A percentile compares a stretch with the other conserved stretches of the same genome.
phyloP scores from a whole-genome alignment of 2,797 vertebrate genomes.

The Morelia viridis region DNA sequence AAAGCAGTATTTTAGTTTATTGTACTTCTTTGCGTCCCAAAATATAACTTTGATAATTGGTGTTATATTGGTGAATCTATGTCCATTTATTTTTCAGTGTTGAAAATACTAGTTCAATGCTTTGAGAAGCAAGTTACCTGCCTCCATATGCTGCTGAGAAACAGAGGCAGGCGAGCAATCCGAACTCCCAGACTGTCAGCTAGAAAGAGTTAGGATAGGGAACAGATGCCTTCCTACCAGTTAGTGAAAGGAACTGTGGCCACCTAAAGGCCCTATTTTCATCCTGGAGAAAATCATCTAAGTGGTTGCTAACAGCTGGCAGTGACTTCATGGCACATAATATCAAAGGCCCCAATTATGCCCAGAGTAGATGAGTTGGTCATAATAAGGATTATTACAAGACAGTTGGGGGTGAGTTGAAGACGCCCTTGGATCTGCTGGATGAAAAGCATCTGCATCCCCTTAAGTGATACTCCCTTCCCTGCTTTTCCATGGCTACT shows the following conservation, averaged over 20 bases:
- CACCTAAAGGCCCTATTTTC: not conserved
- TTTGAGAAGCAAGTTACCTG: not conserved
- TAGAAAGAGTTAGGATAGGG: not conserved
- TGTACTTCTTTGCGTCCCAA: not conserved
- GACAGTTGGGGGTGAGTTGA: not conserved
- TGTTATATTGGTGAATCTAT: not conserved
- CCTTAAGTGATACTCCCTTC: not conserved
- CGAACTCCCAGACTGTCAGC: not conserved
- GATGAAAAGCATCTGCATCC: not conserved
- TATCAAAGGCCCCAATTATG: not conserved
- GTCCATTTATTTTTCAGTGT: not conserved
- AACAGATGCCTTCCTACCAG: not conserved
- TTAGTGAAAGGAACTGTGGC: not conserved
- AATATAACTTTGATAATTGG: not conserved
- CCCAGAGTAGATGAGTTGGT: not conserved
- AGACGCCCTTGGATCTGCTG: not conserved
- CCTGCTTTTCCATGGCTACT: not conserved
- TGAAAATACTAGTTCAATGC: rapidly evolving
- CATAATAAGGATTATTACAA: not conserved
- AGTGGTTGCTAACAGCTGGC: not conserved
- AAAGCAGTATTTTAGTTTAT: not conserved
- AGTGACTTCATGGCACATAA: not conserved
- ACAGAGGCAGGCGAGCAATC: not conserved
- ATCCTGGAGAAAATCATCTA: not conserved
- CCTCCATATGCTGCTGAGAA: not conserved